A percentile compares a stretch with the other conserved stretches of the same genome.
Conservation (phyloP, 2,113 vertebrate genomes). For the Macheiramphus alcinus region DNA sequence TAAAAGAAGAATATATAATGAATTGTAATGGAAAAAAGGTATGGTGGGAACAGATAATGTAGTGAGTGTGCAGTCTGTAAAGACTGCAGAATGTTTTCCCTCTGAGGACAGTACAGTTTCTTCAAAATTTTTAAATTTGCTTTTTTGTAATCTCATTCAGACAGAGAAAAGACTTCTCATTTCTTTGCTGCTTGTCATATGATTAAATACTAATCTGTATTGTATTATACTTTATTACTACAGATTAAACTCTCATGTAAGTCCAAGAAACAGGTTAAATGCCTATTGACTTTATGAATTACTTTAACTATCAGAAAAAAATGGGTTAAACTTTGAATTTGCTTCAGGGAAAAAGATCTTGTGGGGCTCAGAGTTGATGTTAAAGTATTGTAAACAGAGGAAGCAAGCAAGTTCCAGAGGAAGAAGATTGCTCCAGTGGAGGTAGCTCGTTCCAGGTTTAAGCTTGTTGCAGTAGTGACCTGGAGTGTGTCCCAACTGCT, state of each 20-base stretch:
- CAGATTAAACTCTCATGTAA: neutral
- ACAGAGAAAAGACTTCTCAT: neutral
- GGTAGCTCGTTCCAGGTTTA: neutral
- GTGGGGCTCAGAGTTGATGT: neutral
- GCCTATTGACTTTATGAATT: neutral
- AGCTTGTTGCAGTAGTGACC: neutral
- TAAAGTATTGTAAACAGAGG: neutral
- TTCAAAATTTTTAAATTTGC: neutral
- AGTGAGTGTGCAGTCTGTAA: neutral
- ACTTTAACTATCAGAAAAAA: neutral
- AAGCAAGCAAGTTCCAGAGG: neutral
- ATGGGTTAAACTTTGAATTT: neutral
- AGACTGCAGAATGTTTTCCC: neutral
- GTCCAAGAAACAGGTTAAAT: neutral
- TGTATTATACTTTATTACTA: neutral
- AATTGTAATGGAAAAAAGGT: neutral
- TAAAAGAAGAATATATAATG: constrained; percentile 7
- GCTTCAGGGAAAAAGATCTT: neutral
- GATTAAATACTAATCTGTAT: neutral
- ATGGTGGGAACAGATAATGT: neutral
- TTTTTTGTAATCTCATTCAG: neutral
- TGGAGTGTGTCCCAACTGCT: neutral
- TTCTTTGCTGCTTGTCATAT: neutral
- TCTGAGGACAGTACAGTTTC: neutral
- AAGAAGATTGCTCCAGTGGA: neutral